Evolutionary conservation across 2,888 invertebrate species (phyloP).

Genomic region (Macrosoma leucophasiata): DNA sequence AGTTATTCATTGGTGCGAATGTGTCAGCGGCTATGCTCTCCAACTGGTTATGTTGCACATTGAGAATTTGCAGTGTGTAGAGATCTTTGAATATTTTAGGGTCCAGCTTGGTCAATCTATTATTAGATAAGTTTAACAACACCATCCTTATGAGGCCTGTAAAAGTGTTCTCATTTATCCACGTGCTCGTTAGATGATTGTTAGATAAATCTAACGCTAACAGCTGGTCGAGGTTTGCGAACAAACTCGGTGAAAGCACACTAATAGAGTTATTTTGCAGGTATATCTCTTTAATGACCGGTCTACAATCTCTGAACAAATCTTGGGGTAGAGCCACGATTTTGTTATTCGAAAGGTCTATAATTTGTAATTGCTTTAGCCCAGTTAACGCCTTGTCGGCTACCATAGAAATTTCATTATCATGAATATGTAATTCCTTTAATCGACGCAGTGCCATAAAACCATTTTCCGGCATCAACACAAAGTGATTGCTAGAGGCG

Average conservation of each 20-base stretch:
- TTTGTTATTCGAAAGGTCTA: conserved; percentile 94
- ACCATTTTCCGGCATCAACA: conserved; percentile 86
- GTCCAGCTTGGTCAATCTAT: conserved; percentile 86
- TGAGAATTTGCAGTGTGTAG: conserved; percentile 89
- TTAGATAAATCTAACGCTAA: conserved; percentile 88
- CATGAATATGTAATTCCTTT: conserved; percentile 86
- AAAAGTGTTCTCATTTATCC: conserved; percentile 91
- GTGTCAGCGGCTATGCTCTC: conserved; percentile 91
- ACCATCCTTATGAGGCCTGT: conserved; percentile 92
- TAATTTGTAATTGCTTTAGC: conserved; percentile 85
- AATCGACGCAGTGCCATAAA: conserved; percentile 87
- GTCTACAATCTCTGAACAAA: conserved; percentile 86
- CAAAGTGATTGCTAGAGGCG: conserved; percentile 89
- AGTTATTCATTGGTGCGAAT: conserved; percentile 93
- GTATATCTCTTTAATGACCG: conserved; percentile 90
- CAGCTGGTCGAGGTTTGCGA: conserved; percentile 89
- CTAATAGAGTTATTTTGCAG: conserved; percentile 94
- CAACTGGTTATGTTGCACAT: conserved; percentile 88
- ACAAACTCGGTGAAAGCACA: conserved; percentile 88
- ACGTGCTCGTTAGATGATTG: conserved; percentile 90
- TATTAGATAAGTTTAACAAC: conserved; percentile 89
- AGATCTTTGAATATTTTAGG: conserved; percentile 89
- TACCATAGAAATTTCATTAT: conserved; percentile 92
- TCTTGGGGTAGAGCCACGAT: conserved; percentile 91
- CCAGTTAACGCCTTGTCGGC: conserved; percentile 89